These are phyloP conservation scores for Ageneiosus marmoratus DNA, from an alignment of 2,113 vertebrate species.

Conservation along the genomic window DNA sequence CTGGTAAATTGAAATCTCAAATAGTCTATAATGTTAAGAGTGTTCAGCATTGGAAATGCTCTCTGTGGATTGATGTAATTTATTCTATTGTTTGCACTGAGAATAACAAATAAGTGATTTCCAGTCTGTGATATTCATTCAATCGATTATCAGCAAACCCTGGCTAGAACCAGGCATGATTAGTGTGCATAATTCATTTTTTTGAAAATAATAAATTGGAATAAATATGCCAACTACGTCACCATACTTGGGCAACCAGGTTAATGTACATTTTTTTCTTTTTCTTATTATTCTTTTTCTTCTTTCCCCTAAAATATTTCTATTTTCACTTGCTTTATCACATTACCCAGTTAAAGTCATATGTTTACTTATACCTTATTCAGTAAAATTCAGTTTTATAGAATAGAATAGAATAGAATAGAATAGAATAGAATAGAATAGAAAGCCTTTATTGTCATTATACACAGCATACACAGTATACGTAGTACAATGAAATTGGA, in stretches of 20 bases:
- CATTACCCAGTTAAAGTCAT: too few species aligned
- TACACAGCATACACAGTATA: too few species aligned
- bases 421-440: too few species aligned
- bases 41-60: background rate
- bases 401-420: too few species aligned
- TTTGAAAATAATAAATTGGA: background rate
- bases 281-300: background rate
- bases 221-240: background rate
- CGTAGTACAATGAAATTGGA: too few species aligned
- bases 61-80: slow-evolving; percentile 16
- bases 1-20: background rate
- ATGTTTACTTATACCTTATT: too few species aligned
- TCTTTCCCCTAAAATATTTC: background rate
- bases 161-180: background rate
- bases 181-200: background rate
- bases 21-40: background rate
- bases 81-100: slow-evolving; percentile 30
- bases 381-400: too few species aligned
- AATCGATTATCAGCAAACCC: slow-evolving; percentile 41
- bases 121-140: slow-evolving; percentile 40
- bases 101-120: slow-evolving; percentile 42
- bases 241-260: background rate
- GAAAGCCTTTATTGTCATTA: too few species aligned
- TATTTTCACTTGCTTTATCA: background rate
- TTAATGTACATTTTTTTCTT: background rate